Evolutionary conservation across 2,113 vertebrate species (phyloP).

Genomic region (Crotalus horridus): DNA sequence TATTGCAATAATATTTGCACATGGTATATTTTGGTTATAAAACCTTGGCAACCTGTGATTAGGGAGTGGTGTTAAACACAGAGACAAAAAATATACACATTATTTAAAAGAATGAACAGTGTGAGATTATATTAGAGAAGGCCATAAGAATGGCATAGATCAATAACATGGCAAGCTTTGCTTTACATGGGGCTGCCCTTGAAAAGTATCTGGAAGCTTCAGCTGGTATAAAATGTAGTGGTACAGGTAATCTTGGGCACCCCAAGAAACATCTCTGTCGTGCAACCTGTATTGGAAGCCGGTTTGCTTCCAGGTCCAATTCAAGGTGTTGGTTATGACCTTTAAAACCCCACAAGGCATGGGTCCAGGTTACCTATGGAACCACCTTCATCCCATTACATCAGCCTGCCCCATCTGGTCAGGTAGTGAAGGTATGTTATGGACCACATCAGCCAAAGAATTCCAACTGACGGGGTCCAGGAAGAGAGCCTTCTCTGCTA

Average conservation of each 20-base stretch:
- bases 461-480: background rate
- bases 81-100: constrained; percentile 20
- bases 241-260: background rate
- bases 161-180: background rate
- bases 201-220: background rate
- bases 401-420: background rate
- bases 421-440: background rate
- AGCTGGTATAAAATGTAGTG: background rate
- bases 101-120: background rate
- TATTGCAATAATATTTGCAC: constrained; percentile 37
- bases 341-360: background rate
- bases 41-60: constrained; percentile 29
- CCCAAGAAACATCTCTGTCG: background rate
- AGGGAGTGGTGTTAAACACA: constrained; percentile 41
- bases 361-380: background rate
- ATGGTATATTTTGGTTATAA: constrained; percentile 38
- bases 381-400: background rate
- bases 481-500: background rate
- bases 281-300: background rate
- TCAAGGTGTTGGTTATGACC: background rate
- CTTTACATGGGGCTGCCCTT: background rate
- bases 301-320: background rate
- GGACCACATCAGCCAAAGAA: background rate
- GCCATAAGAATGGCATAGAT: background rate
- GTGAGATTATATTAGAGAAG: background rate